Percentiles rank a stretch among this genome's conserved stretches.
phyloP scores from a whole-genome alignment of 2,888 invertebrate genomes.

The Cephus nigrinus region DNA sequence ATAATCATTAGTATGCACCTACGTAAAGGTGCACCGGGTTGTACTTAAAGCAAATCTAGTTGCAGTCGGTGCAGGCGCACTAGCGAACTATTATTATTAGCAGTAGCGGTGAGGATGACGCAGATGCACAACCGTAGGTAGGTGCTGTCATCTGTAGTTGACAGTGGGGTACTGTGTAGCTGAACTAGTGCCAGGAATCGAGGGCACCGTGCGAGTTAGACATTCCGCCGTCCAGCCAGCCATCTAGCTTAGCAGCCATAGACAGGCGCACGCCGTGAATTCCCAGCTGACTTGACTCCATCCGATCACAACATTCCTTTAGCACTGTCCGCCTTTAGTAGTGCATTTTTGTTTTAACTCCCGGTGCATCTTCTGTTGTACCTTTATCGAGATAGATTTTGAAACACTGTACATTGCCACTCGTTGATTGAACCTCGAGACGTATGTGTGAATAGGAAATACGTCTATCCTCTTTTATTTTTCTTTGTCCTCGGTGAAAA shows the following conservation, averaged over 20 bases:
- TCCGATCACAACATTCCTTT: constrained; percentile 1
- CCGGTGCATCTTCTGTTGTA: neutral
- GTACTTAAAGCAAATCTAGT: neutral
- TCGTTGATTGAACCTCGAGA: neutral
- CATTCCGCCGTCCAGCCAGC: neutral
- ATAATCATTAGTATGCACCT: neutral
- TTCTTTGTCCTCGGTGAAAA: neutral
- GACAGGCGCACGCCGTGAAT: neutral
- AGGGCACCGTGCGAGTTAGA: neutral
- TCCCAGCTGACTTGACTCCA: neutral
- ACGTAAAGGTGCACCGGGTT: neutral
- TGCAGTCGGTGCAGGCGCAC: neutral
- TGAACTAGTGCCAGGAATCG: neutral
- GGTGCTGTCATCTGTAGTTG: neutral
- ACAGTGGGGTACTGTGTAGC: neutral
- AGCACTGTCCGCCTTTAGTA: neutral
- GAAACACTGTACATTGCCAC: neutral
- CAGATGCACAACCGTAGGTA: neutral
- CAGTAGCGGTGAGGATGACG: neutral
- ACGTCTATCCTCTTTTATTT: neutral
- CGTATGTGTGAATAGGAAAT: neutral
- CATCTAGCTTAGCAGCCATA: neutral
- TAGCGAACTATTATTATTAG: neutral
- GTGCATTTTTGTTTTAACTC: neutral
- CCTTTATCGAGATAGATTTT: neutral